A percentile compares a stretch with the other conserved stretches of the same genome.
phyloP scores from a whole-genome alignment of 2,888 invertebrate species.

The Xestobium rufovillosum region DNA sequence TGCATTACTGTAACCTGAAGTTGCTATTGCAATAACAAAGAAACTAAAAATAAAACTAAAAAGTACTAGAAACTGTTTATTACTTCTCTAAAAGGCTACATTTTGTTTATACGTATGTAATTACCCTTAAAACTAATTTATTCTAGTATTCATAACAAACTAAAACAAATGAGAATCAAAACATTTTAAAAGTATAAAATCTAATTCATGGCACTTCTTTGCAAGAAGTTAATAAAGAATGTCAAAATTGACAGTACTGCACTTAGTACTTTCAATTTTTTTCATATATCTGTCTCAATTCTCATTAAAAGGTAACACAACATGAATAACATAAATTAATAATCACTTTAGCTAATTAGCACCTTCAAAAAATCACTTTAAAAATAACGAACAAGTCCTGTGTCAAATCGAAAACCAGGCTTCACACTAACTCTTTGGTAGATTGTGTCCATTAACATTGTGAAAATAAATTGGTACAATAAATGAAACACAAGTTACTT shows the following conservation, averaged over 20 bases:
- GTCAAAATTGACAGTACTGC: too few species aligned
- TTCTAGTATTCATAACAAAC: background rate
- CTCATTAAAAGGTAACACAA: too few species aligned
- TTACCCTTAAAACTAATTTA: too few species aligned
- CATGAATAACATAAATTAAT: conserved; percentile 1
- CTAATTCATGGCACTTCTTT: conserved; percentile 16
- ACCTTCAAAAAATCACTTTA: conserved; percentile 1
- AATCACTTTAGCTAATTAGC: conserved; percentile 1
- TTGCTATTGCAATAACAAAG: background rate
- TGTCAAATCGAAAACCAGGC: background rate
- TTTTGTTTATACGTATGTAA: conserved; percentile 21
- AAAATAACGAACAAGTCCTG: background rate
- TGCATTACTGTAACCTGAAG: too few species aligned
- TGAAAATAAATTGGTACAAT: background rate
- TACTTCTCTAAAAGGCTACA: conserved; percentile 31
- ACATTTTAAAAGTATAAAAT: background rate
- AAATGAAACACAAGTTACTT: background rate
- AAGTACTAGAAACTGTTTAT: conserved; percentile 17
- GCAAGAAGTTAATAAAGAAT: conserved; percentile 10
- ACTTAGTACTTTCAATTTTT: too few species aligned
- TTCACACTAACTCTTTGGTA: background rate
- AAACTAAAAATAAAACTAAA: background rate
- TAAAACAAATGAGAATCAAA: background rate
- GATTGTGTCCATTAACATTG: too few species aligned
- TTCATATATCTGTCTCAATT: too few species aligned